A percentile compares a stretch with the other conserved stretches of the same genome.
These are phyloP conservation scores for Montifringilla adamsi DNA, from an alignment of 2,113 vertebrate species.

Conservation along the genomic window DNA sequence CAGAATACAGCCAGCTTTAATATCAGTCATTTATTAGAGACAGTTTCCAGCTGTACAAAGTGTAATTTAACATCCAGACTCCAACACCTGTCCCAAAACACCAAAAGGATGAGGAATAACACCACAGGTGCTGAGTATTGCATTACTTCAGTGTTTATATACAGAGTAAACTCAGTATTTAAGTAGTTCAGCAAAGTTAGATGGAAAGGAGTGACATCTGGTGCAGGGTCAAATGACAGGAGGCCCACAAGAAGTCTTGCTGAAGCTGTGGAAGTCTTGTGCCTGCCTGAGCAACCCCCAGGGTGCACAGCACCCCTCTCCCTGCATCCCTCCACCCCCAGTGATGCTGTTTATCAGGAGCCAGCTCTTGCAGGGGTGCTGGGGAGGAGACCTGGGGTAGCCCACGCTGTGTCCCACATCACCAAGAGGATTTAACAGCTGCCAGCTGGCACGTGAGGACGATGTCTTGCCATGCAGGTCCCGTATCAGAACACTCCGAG, in stretches of 20 bases:
- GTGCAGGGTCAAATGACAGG: neutral
- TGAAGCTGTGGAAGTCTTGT: neutral
- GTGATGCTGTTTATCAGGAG: neutral
- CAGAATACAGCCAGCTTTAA: neutral
- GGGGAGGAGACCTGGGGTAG: neutral
- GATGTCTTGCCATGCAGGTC: neutral
- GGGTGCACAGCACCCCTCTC: neutral
- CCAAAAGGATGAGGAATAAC: neutral
- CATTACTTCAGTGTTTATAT: neutral
- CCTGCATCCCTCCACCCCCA: neutral
- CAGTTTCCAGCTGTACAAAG: neutral
- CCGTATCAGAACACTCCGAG: fast-evolving
- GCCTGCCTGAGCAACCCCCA: neutral
- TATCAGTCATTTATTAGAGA: neutral
- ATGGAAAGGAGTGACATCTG: neutral
- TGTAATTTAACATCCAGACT: neutral
- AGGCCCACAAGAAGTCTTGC: neutral
- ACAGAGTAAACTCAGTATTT: fast-evolving
- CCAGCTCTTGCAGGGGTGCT: neutral
- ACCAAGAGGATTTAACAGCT: neutral
- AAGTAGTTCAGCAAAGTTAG: neutral
- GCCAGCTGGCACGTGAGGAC: fast-evolving
- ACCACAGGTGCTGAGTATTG: neutral
- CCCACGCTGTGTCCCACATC: fast-evolving
- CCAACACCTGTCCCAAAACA: neutral